These are phyloP conservation scores for Limosa lapponica DNA, from an alignment of 2,797 vertebrate species.

Conservation along the genomic window DNA sequence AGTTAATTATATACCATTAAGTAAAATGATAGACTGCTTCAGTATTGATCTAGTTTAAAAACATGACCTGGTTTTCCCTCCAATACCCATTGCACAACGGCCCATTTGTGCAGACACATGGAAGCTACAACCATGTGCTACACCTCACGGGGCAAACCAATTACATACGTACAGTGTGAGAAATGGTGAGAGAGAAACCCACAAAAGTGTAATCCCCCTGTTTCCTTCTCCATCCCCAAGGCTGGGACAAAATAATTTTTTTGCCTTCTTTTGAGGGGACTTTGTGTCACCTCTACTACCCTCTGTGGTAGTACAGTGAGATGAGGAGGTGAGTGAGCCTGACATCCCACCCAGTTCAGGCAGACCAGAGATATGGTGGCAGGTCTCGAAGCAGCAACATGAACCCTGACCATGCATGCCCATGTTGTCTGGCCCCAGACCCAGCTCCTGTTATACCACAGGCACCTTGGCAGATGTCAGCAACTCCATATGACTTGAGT, in stretches of 20 bases:
- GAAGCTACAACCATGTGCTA: not conserved
- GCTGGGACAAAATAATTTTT: not conserved
- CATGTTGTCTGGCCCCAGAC: accelerated
- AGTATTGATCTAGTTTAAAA: not conserved
- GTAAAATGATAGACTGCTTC: not conserved
- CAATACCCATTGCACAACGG: not conserved
- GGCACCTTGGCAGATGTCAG: not conserved
- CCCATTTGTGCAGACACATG: not conserved
- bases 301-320: not conserved
- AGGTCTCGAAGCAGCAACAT: not conserved
- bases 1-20: not conserved
- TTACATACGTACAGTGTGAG: not conserved
- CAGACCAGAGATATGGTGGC: not conserved
- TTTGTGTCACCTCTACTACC: not conserved
- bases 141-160: not conserved
- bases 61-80: not conserved
- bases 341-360: not conserved
- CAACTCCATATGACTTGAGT: not conserved
- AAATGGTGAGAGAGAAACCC: not conserved
- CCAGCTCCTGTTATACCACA: not conserved
- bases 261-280: not conserved
- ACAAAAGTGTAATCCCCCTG: not conserved
- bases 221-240: not conserved
- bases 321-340: not conserved
- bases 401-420: not conserved